Evolutionary conservation across 2,888 invertebrate genomes (phyloP).

Genomic region (Crepidodera aurea): DNA sequence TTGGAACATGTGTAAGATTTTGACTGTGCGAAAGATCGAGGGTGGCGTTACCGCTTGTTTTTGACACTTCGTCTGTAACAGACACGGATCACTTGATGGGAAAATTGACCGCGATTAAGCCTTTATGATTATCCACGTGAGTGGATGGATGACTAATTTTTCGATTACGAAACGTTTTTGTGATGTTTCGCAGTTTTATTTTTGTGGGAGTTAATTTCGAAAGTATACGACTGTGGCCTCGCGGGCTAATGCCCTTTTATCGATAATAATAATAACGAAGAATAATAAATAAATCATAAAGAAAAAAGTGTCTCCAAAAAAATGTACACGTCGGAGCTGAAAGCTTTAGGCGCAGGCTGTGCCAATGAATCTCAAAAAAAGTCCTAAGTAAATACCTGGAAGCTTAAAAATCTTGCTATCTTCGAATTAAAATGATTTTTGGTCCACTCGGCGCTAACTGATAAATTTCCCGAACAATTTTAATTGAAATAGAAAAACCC

Average conservation of each 20-base stretch:
- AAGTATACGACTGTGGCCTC: too few relatives aligned
- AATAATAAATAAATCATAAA: too few relatives aligned
- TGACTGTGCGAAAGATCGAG: conserved; percentile 40
- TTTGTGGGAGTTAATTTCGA: conserved; percentile 7
- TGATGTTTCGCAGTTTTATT: conserved; percentile 1
- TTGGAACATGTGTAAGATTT: conserved; percentile 41
- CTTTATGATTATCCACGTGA: conserved; percentile 20
- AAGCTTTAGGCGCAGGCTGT: too few relatives aligned
- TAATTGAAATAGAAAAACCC: conserved; percentile 42
- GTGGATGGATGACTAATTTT: conserved; percentile 30
- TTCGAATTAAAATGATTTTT: conserved; percentile 21
- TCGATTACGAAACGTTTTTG: conserved; percentile 19
- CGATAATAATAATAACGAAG: too few relatives aligned
- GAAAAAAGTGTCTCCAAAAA: too few relatives aligned
- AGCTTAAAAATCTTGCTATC: conserved; percentile 15
- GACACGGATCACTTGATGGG: conserved; percentile 31
- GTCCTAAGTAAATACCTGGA: conserved; percentile 12
- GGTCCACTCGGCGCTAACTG: conserved; percentile 25
- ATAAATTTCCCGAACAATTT: conserved; percentile 33
- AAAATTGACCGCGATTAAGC: conserved; percentile 32
- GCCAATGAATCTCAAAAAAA: too few relatives aligned
- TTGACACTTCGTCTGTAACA: conserved; percentile 32
- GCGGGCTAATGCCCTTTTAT: too few relatives aligned
- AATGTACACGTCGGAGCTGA: too few relatives aligned
- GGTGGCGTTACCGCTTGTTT: conserved; percentile 33